Conservation (phyloP, 30 jellyfish, hydroid and myxozoan species). For the Nemopilema nomurai region DNA sequence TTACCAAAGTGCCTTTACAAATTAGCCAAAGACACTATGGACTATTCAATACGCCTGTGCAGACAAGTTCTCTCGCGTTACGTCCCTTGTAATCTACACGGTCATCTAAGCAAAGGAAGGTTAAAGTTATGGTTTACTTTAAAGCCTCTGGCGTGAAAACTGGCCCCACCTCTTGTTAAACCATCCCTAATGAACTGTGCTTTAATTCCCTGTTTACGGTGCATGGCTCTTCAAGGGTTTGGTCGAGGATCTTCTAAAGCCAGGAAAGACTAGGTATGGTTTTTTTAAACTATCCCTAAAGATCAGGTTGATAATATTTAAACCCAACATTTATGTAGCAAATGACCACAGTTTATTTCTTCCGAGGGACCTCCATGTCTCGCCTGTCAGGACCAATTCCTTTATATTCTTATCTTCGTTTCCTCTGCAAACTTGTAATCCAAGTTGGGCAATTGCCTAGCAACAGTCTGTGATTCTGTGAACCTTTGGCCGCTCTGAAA, state of each 20-base stretch:
- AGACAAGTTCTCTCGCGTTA: no score
- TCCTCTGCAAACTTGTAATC: neutral
- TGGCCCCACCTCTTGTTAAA: neutral
- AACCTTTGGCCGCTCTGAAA: neutral
- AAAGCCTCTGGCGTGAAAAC: neutral
- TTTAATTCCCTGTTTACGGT: neutral
- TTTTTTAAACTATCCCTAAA: neutral
- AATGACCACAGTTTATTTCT: constrained; percentile 8
- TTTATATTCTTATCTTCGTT: neutral
- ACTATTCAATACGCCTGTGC: no score
- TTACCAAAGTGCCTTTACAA: no score
- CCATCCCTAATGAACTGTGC: neutral
- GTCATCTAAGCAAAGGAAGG: no score
- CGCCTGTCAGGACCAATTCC: neutral
- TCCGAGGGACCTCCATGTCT: no score
- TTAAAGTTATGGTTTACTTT: neutral
- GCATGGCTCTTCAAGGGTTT: neutral
- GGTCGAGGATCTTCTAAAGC: neutral
- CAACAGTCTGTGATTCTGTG: neutral
- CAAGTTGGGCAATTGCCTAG: neutral
- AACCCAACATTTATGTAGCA: constrained; percentile 19
- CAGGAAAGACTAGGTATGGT: neutral
- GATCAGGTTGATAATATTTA: neutral
- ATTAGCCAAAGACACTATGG: no score
- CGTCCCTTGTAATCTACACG: no score